These are phyloP conservation scores for Nemotelus pantherinus DNA, from an alignment of 2,888 invertebrate genomes.

Conservation along the genomic window DNA sequence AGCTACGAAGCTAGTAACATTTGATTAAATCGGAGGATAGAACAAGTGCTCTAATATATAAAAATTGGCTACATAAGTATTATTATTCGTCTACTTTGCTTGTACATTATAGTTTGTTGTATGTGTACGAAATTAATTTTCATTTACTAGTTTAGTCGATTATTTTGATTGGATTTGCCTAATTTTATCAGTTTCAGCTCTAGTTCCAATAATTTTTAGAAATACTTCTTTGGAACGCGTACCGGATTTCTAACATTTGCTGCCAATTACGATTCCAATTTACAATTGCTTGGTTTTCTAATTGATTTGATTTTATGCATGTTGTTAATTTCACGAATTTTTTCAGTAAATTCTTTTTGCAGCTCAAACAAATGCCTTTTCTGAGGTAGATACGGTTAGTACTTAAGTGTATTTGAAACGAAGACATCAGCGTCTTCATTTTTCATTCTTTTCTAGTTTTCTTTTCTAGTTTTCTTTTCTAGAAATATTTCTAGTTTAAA, in stretches of 20 bases:
- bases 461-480: conserved; percentile 14
- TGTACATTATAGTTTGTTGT: too few relatives aligned
- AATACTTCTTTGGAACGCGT: neutral
- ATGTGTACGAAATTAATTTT: too few relatives aligned
- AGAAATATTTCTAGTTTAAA: neutral
- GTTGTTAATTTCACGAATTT: neutral
- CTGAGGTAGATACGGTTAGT: conserved; percentile 63
- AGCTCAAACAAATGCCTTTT: conserved; percentile 52
- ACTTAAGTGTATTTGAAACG: conserved; percentile 46
- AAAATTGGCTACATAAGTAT: too few relatives aligned
- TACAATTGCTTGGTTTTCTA: neutral
- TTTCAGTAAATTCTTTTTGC: neutral
- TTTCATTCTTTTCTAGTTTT: conserved; percentile 12
- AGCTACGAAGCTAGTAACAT: too few relatives aligned
- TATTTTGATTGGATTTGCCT: neutral
- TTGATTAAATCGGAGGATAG: too few relatives aligned
- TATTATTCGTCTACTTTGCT: too few relatives aligned
- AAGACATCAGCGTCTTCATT: neutral
- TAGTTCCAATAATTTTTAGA: neutral
- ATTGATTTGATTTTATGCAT: neutral
- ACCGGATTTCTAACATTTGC: conserved; percentile 6
- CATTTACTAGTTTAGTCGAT: too few relatives aligned
- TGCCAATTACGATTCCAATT: conserved; percentile 13
- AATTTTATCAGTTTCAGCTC: conserved; percentile 42
- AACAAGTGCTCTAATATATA: too few relatives aligned